Base-by-base conservation (phyloP, 2,113 vertebrate genomes). In the Nettapus auritus region DNA sequence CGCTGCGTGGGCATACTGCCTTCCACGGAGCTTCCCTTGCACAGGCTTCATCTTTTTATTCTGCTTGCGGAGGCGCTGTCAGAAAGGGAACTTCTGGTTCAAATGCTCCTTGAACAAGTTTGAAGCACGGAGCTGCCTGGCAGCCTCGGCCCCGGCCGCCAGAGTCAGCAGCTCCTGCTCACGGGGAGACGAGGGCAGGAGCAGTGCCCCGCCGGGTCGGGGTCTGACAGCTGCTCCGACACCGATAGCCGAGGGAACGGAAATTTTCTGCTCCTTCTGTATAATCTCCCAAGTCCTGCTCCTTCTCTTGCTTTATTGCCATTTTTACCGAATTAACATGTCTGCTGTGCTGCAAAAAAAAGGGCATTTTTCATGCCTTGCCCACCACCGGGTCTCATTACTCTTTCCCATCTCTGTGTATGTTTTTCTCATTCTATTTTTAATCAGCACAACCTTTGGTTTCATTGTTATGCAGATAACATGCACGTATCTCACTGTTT, bases 391-490 rank as follows among this genome's bases (percentile, higher is more conserved):
- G 15, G 5, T 57, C 64, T 26, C 29, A 2, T 13, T 29, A 70
- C 34, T 63, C 36, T 23, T 57, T 70, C 46, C 1, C 25, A 13
- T 38, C 29, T 0, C 40, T 13, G 16, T 33, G 9, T 4, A 2
- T 48, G 62, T 40, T 29, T 85, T 55, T 68, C 44, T 73, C 50
- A 0, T 26, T 50, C 78, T 46, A 1, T 62, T 85, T 88, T 89
- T 86, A 80, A 63, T 46, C 94, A 79, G 84, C 50, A 28, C 67
- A 62, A 53, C 44, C 68, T 67, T 57, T 0, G 21, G 60, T 75
- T 64, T 91, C 89, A 86, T 94, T 95, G 89, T 59, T 82, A 96
- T 96, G 93, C 95, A 89, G 82, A 80, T 76, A 60, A 82, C 75
- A 77, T 13, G 28, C 53, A 6, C 3, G 25, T 0, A 7, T 63